Base-by-base conservation (phyloP, 1,140 invertebrate species). In the Eufriesea mexicana region DNA sequence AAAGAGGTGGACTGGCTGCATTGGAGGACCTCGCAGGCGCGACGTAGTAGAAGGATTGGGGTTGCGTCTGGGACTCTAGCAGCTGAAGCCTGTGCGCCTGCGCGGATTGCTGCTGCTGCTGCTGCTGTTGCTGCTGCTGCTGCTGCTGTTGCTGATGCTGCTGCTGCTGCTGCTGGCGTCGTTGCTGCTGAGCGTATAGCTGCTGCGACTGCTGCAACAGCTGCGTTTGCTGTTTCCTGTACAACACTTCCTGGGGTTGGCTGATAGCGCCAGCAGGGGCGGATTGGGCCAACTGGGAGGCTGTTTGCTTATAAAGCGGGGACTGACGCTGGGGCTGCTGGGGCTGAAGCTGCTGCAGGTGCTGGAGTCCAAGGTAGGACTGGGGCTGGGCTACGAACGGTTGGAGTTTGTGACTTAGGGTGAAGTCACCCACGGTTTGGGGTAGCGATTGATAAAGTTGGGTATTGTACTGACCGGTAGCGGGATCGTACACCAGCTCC, bases 381-480 rank as follows among this genome's bases (percentile, higher is more conserved):
- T 95, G 89, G 89, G 95, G 95, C 89, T 95, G 95, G 76, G 96
- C 95, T 35, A 97, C 96, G 92, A 95, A 97, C 6, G 96, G 96
- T 93, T 97, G 96, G 76, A 97, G 95, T 89, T 96, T 95, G 86
- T 97, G 96, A 92, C 96, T 97, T 74, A 97, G 91, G 79, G 95
- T 95, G 87, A 96, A 95, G 83, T 97, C 96, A 80, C 96, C 96
- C 79, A 96, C 95, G 42, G 95, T 96, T 91, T 97, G 96, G 23
- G 97, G 97, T 68, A 97, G 92, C 51, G 95, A 95, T 93, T 97
- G 97, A 94, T 96, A 97, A 47, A 97, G 94, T 83, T 97, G 96
- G 20, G 97, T 97, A 89, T 97, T 97, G 95, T 97, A 97, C 90
- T 97, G 96, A 79, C 97, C 97, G 84, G 96, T 96, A n/a, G 95